Conservation (phyloP, 2,797 vertebrate genomes). For the Diceros bicornis region DNA sequence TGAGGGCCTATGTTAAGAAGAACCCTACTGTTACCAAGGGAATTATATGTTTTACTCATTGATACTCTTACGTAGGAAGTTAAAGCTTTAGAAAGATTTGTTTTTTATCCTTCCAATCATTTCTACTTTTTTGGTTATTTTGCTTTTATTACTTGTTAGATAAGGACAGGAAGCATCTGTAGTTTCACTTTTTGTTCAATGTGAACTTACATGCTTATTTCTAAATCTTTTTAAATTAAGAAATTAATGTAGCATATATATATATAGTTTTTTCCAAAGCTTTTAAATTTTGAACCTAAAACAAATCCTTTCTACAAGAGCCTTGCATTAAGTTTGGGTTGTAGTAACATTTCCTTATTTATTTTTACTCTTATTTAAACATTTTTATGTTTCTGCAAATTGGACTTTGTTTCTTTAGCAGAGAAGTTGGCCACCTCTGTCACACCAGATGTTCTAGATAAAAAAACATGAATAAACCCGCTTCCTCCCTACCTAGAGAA, state of each 20-base stretch:
- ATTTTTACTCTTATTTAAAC: conserved; percentile 37
- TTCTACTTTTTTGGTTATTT: conserved; percentile 42
- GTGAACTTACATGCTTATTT: conserved; percentile 43
- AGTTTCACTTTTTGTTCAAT: conserved; percentile 13
- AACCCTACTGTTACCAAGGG: not conserved
- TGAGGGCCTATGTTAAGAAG: not conserved
- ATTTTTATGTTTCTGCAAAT: conserved; percentile 54
- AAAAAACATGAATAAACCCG: not conserved
- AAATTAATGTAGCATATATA: not conserved
- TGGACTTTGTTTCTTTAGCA: conserved; percentile 65
- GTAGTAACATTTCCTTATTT: conserved; percentile 4
- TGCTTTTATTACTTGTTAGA: not conserved
- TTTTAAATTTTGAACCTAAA: conserved; percentile 21
- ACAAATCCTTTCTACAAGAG: not conserved
- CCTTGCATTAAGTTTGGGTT: not conserved
- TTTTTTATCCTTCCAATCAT: conserved; percentile 51
- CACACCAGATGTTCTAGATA: conserved; percentile 33
- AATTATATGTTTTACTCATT: conserved; percentile 12
- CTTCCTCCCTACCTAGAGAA: not conserved
- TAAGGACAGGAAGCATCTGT: not conserved
- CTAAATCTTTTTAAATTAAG: conserved; percentile 53
- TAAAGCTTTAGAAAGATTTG: conserved; percentile 44
- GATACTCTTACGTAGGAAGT: conserved; percentile 3
- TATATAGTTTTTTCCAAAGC: not conserved
- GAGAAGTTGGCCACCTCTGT: conserved; percentile 22